phyloP scores from a whole-genome alignment of 2,797 vertebrate species.

The Podargus strigoides region DNA sequence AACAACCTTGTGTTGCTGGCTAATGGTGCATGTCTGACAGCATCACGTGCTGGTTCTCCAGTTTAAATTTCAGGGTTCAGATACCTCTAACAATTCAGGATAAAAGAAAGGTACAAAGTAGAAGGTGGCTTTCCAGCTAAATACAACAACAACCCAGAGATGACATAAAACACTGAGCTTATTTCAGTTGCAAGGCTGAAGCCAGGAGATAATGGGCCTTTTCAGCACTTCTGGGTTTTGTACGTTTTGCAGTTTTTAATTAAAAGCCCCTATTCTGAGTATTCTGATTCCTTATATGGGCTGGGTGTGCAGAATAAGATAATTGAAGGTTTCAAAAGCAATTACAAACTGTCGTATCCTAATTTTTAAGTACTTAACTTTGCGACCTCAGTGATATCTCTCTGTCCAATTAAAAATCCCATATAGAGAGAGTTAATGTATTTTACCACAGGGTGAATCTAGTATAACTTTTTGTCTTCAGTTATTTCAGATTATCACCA shows the following conservation, averaged over 20 bases:
- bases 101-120: background rate
- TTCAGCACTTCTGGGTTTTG: background rate
- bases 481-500: background rate
- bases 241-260: background rate
- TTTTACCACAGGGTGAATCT: background rate
- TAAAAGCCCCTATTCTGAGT: background rate
- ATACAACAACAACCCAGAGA: background rate
- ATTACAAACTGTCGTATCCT: background rate
- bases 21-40: constrained; percentile 35
- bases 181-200: background rate
- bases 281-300: background rate
- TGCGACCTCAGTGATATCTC: background rate
- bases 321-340: constrained; percentile 34
- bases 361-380: constrained; percentile 16
- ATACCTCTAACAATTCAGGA: background rate
- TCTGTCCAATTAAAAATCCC: constrained; percentile 7
- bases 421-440: background rate
- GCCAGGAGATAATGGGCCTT: background rate
- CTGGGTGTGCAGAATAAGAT: background rate
- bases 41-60: constrained; percentile 1
- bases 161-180: background rate
- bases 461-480: background rate
- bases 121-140: background rate
- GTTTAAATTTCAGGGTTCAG: background rate
- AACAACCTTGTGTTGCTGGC: background rate